Base-by-base conservation (phyloP, 2,113 vertebrate species). In the Puntigrus tetrazona region DNA sequence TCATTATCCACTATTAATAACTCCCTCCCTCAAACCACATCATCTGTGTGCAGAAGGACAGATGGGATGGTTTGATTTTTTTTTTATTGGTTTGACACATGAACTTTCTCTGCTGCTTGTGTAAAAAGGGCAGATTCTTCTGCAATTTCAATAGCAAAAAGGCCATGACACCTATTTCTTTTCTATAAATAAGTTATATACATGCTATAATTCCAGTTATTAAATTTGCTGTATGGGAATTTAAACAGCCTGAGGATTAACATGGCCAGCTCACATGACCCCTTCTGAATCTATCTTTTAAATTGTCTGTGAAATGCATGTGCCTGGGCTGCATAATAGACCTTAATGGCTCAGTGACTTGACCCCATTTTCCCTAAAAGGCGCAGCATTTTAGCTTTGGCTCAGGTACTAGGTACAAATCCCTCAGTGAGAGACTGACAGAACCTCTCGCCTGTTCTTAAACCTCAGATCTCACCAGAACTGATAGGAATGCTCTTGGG, bases 1-100 rank as follows among this genome's bases (percentile, higher is more conserved):
- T 36, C 81, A 87, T 74, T 61, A 63, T 22, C 18, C 45, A 38
- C 81, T 79, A 86, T 79, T 74, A 79, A 84, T 74, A 80, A 55
- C 57, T 34, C 13, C 5, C 25, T 47, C 31, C 59, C 41, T 74
- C 72, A 61, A 84, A 45, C 34, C 7, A 43, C 69, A 87, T 27
- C 74, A 31, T 78, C 59, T 84, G 29, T 75, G 50, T n/a, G 22
- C 5, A 82, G 38, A 45, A 45, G 61, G 45, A 82, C 41, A 61
- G 50, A 81, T n/a, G 7, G n/a, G 1, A 80, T 18, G 59, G 43
- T 75, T 76, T 50, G 78, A 83, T 78, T 67, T 69, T 69, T 31
- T 63, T 34, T 72, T 82, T 20, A 65, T 27, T n/a, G 27, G n/a
- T 73, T 73, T 73, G 70, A 43, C 70, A 73, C 10, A 25, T 72